Conservation (phyloP, 2,113 vertebrate species). For the Sardina pilchardus region DNA sequence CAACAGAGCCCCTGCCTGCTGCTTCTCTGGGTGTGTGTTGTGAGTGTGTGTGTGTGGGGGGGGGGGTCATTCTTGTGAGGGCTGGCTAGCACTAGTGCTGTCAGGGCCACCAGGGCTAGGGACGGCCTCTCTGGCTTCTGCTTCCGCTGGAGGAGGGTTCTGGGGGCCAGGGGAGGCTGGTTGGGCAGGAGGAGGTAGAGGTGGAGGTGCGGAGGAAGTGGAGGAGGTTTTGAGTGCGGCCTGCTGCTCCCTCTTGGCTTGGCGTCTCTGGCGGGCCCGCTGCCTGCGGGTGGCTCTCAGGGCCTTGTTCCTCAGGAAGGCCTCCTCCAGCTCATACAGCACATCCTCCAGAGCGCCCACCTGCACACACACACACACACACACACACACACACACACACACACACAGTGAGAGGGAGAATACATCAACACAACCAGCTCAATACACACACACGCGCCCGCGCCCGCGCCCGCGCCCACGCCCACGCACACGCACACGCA, state of each 20-base stretch:
- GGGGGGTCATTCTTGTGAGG: neutral
- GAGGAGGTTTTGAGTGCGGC: neutral
- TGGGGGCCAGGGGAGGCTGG: neutral
- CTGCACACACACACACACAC: slow-evolving; percentile 46
- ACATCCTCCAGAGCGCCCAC: slow-evolving; percentile 71
- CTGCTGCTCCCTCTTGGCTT: slow-evolving; percentile 54
- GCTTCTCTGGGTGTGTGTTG: neutral
- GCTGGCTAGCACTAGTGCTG: neutral
- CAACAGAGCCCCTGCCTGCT: neutral
- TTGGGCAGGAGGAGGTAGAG: neutral
- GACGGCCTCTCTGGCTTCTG: neutral
- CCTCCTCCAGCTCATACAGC: slow-evolving; percentile 68
- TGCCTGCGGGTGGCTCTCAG: slow-evolving; percentile 52
- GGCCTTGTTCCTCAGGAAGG: slow-evolving; percentile 68
- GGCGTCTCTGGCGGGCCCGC: slow-evolving; percentile 19
- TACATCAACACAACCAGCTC: slow-evolving; percentile 49
- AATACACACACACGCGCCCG: neutral
- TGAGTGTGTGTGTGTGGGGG: neutral
- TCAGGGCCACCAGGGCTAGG: neutral
- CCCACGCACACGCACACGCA: too few relatives aligned
- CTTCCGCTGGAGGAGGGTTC: neutral
- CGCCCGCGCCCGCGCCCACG: neutral
- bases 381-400: slow-evolving; percentile 33
- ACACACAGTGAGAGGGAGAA: neutral
- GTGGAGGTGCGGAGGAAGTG: neutral